Evolutionary conservation across 2,113 vertebrate genomes (phyloP), one percentile per base, ranked within the genome.

Genomic region (Siniperca knerii): DNA sequence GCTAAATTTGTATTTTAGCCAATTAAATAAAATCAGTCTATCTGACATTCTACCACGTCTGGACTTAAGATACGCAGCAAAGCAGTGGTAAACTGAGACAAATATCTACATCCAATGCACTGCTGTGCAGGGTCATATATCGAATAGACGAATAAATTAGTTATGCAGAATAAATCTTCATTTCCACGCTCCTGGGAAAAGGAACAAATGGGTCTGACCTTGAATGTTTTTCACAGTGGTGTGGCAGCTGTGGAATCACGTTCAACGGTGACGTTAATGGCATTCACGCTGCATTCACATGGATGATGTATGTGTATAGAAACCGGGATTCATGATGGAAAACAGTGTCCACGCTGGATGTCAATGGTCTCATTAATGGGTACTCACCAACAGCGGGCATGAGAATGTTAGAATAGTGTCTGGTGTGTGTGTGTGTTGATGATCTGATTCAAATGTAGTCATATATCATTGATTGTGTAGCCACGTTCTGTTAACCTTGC

Each of bases 81-180:
- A 78, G 42, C 21, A 46, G 54, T 55, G 25, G 11, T 73, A 83
- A 83, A 85, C 72, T 60, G 61, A 81, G 55, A 85, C 37, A 73
- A 81, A 84, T 87, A 58, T 52, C 58, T 52, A n/a, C 62, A 58
- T 71, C 72, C 54, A 71, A 50, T 79, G 62, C 71, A 55, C 52
- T n/a, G 8, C 67, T 64, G 58, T 60, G 74, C 68, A 25, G 62
- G 50, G 15, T 62, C 70, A 77, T 58, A 57, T 61, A 60, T 44
- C 52, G 42, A 77, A 81, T 54, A 35, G 60, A 80, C 33, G 42
- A 72, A 68, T 75, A 62, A 79, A 79, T 90, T 79, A 58, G 75
- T 40, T 79, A 77, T 87, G 67, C 75, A 84, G 74, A 77, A 82
- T 87, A 83, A 65, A 81, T 90, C 82, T 81, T 68, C 79, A 88